Base-by-base conservation (phyloP, 2,888 invertebrate genomes). In the Zhengitettix transpicula region DNA sequence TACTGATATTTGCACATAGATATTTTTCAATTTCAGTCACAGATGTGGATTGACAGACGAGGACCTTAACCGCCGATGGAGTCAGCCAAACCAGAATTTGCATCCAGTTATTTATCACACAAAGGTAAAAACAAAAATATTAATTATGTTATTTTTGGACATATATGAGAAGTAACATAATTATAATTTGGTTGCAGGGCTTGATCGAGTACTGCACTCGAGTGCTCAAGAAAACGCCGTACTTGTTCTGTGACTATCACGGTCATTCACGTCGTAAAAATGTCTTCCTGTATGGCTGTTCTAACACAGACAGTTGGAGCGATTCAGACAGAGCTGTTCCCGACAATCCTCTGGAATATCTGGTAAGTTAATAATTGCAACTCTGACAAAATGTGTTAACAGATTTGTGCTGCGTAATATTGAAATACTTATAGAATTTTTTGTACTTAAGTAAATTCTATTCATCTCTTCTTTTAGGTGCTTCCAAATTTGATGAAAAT, bases 41-140 rank as follows among this genome's bases (percentile, higher is more conserved):
- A 81, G 90, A 66, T 89, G 88, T 77, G 89, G 89, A 57, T 74
- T 91, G 71, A 86, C 87, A 68, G 88, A 86, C 71, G 85, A 87
- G 75, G 91, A 92, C 76, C 76, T 92, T 71, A 92, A 92, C 75
- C 80, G 90, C 66, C 81, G 87, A 60, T 92, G 91, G 91, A 81
- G 82, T 70, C 81, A 81, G 69, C 91, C 91, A 52, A 83, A 82
- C 73, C 80, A 81, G 65, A 75, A 76, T 67, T 74, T 84, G 65
- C 87, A 91, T 77, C 90, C 92, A 62, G 84, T 85, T 69, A 89
- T 92, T 73, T 90, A 83, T 75, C 85, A 88, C 74, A 81, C 87
- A 61, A 91, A 91, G 78, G 82, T 81, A 71, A 17, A n/a, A 5
- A 47, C 28, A 28, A 28, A 28, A 28, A 28, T 28, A 28, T 28